Evolutionary conservation across 2,113 vertebrate genomes (phyloP).

Genomic region (Megaceryle maxima): DNA sequence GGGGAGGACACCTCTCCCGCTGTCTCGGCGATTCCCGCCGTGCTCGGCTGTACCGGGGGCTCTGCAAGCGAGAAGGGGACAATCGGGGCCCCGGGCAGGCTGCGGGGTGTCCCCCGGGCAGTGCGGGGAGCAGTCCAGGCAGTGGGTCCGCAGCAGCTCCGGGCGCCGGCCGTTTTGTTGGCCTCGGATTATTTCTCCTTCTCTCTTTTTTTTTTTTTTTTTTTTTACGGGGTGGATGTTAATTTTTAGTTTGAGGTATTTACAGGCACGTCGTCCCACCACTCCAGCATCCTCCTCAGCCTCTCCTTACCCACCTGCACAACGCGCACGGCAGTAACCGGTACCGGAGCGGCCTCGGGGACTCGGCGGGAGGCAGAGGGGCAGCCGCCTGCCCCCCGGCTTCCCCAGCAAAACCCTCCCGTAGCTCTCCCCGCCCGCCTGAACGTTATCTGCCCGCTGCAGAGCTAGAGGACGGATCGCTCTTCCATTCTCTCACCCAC

Average conservation of each 20-base stretch:
- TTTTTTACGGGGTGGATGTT: not conserved
- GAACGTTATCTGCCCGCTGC: not conserved
- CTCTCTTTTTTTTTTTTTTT: not conserved
- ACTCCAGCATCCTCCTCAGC: not conserved
- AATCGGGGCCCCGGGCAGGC: not conserved
- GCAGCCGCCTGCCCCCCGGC: not conserved
- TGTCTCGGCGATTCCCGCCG: not conserved
- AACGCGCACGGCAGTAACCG: not conserved
- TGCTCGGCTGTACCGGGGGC: not conserved
- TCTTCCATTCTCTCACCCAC: not conserved
- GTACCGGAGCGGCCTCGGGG: not conserved
- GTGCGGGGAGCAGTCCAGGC: not conserved
- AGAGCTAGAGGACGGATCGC: fast-evolving
- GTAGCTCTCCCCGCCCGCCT: not conserved
- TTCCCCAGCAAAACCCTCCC: no score
- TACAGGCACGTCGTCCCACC: not conserved
- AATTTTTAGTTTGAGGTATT: not conserved
- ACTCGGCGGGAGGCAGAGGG: not conserved
- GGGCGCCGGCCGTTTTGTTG: no score
- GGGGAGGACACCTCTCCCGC: not conserved
- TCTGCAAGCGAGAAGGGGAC: not conserved
- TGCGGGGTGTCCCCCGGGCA: not conserved
- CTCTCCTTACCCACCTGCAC: not conserved
- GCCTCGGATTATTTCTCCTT: not conserved
- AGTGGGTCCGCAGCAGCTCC: not conserved